Percentiles rank a stretch among this genome's conserved stretches.
Evolutionary conservation across 2,888 invertebrate species (phyloP).

Genomic region (Pseudoips prasinana): DNA sequence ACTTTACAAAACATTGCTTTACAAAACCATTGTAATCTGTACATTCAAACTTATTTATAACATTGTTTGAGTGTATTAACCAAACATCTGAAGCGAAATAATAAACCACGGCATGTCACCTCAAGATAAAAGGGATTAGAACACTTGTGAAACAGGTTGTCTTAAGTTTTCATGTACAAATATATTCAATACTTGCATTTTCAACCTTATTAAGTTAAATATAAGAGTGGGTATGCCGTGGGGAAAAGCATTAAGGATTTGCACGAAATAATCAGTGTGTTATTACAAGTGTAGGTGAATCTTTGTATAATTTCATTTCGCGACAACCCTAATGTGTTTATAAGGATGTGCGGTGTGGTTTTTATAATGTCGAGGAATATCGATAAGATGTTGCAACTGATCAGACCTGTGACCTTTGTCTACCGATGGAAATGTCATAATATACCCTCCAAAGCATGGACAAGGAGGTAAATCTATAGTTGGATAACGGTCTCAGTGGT

Average conservation of each 20-base stretch:
- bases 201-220: conserved; percentile 4
- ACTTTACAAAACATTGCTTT: too few species aligned
- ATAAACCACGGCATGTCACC: conserved; percentile 73
- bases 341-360: conserved; percentile 41
- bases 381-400: too few species aligned
- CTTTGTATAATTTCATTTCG: conserved; percentile 75
- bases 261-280: conserved; percentile 66
- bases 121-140: conserved; percentile 75
- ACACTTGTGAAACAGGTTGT: conserved; percentile 68
- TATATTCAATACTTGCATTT: conserved; percentile 4
- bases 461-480: neutral
- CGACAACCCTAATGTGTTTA: conserved; percentile 62
- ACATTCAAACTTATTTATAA: conserved; percentile 19
- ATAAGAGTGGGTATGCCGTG: conserved; percentile 28
- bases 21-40: too few species aligned
- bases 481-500: too few species aligned
- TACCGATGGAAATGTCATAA: too few species aligned
- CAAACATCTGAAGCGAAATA: conserved; percentile 69
- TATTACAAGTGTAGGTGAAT: conserved; percentile 71
- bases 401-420: too few species aligned
- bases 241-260: conserved; percentile 21
- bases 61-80: conserved; percentile 46
- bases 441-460: too few species aligned
- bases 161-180: conserved; percentile 39
- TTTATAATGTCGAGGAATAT: too few species aligned